A percentile compares a stretch with the other conserved stretches of the same genome.
These are phyloP conservation scores for Selene dorsalis DNA, from an alignment of 2,797 vertebrate genomes.

Conservation along the genomic window DNA sequence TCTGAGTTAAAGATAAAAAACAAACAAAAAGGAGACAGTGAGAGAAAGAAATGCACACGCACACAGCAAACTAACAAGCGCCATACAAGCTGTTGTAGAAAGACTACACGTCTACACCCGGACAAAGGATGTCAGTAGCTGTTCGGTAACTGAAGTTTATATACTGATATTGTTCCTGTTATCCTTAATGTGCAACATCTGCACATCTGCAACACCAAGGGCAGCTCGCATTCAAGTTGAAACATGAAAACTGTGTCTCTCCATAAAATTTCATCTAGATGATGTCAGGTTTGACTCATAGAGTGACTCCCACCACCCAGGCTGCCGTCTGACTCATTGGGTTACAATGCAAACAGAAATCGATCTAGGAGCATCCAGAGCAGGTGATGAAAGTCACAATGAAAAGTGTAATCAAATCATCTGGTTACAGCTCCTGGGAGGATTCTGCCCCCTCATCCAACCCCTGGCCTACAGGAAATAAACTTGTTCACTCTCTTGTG, in stretches of 20 bases:
- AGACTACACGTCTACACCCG: background rate
- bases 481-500: conserved; percentile 47
- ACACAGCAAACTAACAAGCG: background rate
- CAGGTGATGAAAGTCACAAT: conserved; percentile 65
- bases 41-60: background rate
- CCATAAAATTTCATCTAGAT: conserved; percentile 25
- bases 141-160: background rate
- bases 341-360: conserved; percentile 69
- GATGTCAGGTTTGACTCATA: conserved; percentile 28
- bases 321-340: conserved; percentile 44
- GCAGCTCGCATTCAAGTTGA: background rate
- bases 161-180: background rate
- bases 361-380: conserved; percentile 54
- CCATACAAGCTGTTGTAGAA: background rate
- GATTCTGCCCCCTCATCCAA: conserved; percentile 50
- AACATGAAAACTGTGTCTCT: conserved; percentile 16
- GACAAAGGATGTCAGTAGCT: background rate
- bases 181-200: background rate
- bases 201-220: background rate
- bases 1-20: background rate
- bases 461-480: conserved; percentile 57
- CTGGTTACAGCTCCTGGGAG: conserved; percentile 52
- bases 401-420: conserved; percentile 62
- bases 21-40: background rate
- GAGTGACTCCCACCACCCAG: conserved; percentile 26